Evolutionary conservation across 2,888 invertebrate genomes (phyloP).

Genomic region (Cephus pygmeus): DNA sequence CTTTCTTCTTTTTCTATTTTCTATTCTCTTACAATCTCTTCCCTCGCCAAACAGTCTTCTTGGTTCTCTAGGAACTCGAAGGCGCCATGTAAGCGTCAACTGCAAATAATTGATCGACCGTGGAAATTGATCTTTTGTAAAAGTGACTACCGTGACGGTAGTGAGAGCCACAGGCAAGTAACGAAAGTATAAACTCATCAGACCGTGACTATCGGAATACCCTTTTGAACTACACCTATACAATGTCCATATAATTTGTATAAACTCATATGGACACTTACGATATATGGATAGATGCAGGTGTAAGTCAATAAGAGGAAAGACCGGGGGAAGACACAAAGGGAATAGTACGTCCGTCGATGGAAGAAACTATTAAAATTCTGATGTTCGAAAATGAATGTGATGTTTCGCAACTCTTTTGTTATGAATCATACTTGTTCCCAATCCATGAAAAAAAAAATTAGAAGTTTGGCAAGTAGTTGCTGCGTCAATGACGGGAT

Average conservation of each 20-base stretch:
- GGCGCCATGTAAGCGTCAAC: slow-evolving; percentile 24
- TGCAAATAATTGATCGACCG: slow-evolving; percentile 33
- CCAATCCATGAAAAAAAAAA: no score
- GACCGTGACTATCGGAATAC: background rate
- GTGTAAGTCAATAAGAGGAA: background rate
- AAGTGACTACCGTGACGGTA: background rate
- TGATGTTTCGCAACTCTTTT: background rate
- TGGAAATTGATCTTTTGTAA: background rate
- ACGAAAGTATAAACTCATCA: background rate
- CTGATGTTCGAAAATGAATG: background rate
- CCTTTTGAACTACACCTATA: background rate
- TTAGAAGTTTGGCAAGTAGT: no score
- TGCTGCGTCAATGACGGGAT: no score
- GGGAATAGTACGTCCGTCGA: background rate
- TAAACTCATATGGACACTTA: background rate
- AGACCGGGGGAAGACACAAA: background rate
- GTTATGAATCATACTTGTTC: background rate
- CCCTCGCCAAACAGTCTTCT: slow-evolving; percentile 12
- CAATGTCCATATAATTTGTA: background rate
- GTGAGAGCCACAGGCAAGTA: background rate
- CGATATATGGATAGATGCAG: background rate
- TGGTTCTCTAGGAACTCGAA: slow-evolving; percentile 3
- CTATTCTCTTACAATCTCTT: slow-evolving; percentile 9
- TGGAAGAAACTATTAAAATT: background rate
- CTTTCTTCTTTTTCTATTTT: slow-evolving; percentile 22